A percentile compares a stretch with the other conserved stretches of the same genome.
phyloP scores from a whole-genome alignment of 1,140 invertebrate species.

The Aphelinus certus region DNA sequence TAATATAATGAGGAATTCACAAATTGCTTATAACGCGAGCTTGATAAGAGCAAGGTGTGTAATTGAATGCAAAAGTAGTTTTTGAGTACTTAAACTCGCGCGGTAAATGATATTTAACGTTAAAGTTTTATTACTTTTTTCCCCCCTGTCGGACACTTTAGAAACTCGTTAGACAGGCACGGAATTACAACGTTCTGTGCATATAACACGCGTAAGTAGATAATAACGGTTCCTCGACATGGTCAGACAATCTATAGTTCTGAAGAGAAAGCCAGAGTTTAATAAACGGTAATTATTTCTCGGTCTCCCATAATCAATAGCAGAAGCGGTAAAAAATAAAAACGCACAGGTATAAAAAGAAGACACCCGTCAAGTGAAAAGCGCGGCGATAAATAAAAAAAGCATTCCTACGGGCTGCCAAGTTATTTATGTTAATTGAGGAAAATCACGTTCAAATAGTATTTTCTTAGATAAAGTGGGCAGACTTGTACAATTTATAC shows the following conservation, averaged over 20 bases:
- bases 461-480: conserved; percentile 25
- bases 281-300: conserved; percentile 41
- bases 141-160: conserved; percentile 35
- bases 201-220: conserved; percentile 40
- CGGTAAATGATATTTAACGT: conserved; percentile 38
- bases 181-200: conserved; percentile 37
- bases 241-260: conserved; percentile 39
- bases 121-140: conserved; percentile 39
- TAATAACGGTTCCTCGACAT: conserved; percentile 41
- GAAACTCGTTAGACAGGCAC: conserved; percentile 41
- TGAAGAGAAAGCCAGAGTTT: conserved; percentile 38
- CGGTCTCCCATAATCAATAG: conserved; percentile 39
- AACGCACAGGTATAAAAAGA: conserved; percentile 24
- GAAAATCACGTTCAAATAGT: conserved; percentile 31
- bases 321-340: conserved; percentile 39
- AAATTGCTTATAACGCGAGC: background rate
- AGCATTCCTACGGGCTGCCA: conserved; percentile 27
- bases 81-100: conserved; percentile 38
- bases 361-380: conserved; percentile 38
- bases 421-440: conserved; percentile 22
- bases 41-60: conserved; percentile 35
- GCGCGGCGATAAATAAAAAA: conserved; percentile 28
- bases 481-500: too few relatives aligned
- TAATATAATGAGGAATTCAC: too few relatives aligned
- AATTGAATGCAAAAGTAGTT: conserved; percentile 40